Evolutionary conservation across 1,140 invertebrate genomes (phyloP), one percentile per base, ranked within the genome.

Genomic region (Drosophila sp.): DNA sequence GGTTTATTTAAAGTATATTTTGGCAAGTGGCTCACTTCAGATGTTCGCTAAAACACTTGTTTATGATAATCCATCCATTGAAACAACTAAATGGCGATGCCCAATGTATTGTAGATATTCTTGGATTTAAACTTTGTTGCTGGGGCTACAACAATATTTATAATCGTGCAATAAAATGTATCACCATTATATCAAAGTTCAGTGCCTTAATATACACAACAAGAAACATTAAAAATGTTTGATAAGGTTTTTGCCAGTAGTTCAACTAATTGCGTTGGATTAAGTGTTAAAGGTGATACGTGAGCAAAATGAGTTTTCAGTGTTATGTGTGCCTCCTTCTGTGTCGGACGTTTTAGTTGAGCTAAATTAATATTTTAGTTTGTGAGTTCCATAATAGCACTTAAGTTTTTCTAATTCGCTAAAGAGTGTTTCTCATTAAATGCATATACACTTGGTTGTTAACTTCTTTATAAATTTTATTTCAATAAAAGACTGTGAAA

Each of bases 161-260:
- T 46, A 32, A 32, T 59, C 38, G 32, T 38, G 48, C 54, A 46
- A 71, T 74, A 70, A 77, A 69, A 73, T 69, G 62, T 73, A 51
- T 69, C 53, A 69, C 16, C 36, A 5, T 11, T 69, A 70, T 84
- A 77, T 43, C 80, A 86, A 84, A 82, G 81, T 86, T 87, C 78
- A 76, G 2, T 72, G 65, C 58, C 14, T 51, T 72, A 67, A 76
- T 75, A 61, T 57, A 46, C 56, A 59, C 16, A 64, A 69, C 43
- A 41, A 41, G 40, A 79, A 16, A 63, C 43, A 38, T 62, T 58
- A 11, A 14, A 38, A 48, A 50, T 21, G 11, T 72, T 25, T 79
- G 79, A 86, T 86, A 89, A 87, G 81, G 48, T 34, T 29, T 41
- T 43, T 18, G 9, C 27, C 36, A 27, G 27, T 66, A 50, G 14